phyloP scores from a whole-genome alignment of 2,888 invertebrate species.

The Cataglyphis livida region DNA sequence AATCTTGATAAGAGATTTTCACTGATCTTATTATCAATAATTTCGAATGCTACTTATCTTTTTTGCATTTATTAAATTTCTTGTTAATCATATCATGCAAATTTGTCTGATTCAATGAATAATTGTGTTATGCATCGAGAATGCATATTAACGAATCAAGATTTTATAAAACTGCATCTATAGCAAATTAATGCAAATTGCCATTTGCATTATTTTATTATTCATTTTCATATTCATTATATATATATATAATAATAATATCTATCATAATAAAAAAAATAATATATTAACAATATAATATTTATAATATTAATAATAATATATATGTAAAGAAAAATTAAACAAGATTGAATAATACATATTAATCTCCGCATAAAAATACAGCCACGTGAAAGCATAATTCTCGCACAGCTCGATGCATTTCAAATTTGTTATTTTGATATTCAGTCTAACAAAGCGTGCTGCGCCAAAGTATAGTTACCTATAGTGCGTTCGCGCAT shows the following conservation, averaged over 20 bases:
- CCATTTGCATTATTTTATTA: not conserved
- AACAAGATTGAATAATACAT: too few relatives aligned
- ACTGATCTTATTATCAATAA: not conserved
- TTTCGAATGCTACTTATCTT: not conserved
- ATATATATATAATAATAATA: not conserved
- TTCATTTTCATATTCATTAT: not conserved
- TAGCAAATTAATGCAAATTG: not conserved
- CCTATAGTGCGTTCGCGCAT: not conserved
- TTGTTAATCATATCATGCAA: not conserved
- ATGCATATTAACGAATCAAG: not conserved
- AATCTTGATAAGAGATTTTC: not conserved
- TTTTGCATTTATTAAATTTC: not conserved
- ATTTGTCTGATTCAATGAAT: not conserved
- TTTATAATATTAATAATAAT: not conserved
- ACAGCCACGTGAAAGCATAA: not conserved
- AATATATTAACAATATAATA: not conserved
- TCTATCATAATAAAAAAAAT: not conserved
- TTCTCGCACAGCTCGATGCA: not conserved
- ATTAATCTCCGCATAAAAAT: not conserved
- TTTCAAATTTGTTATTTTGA: not conserved
- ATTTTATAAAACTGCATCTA: not conserved
- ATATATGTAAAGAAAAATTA: not conserved
- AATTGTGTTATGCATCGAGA: not conserved
- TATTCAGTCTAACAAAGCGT: not conserved
- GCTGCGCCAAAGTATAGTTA: not conserved